These are phyloP conservation scores for Sturmia bella DNA, from an alignment of 2,888 invertebrate genomes.

Conservation along the genomic window DNA sequence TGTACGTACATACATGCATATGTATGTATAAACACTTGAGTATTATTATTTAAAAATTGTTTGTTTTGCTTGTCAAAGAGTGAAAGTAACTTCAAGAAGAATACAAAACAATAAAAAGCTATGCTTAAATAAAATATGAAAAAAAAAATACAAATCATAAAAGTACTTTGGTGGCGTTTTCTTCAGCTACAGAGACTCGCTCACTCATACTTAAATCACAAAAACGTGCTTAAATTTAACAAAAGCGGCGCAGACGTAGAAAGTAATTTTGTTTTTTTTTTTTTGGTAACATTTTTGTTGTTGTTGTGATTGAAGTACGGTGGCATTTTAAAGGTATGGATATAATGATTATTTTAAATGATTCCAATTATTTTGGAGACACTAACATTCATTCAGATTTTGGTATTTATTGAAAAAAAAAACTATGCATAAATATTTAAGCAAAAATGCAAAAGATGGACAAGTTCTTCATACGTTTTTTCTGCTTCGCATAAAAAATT, in stretches of 20 bases:
- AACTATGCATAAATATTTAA: no score
- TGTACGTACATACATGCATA: not conserved
- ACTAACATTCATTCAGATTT: no score
- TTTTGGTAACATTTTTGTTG: not conserved
- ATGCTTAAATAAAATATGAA: not conserved
- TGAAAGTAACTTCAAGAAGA: conserved; percentile 54
- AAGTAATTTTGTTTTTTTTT: not conserved
- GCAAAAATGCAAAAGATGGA: no score
- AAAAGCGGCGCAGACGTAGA: not conserved
- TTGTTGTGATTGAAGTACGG: not conserved
- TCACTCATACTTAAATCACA: not conserved
- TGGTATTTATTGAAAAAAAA: no score
- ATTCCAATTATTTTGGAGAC: not conserved
- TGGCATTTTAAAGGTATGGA: not conserved
- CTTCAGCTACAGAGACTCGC: not conserved
- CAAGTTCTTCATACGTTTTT: no score
- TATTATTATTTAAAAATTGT: not conserved
- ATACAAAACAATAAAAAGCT: conserved; percentile 30
- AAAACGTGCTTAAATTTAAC: conserved; percentile 30
- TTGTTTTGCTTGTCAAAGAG: conserved; percentile 38
- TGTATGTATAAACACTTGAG: not conserved
- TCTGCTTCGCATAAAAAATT: no score
- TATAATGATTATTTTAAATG: no score
- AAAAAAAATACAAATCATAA: not conserved
- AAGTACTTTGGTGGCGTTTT: not conserved